Evolutionary conservation across 2,888 invertebrate genomes (phyloP).

Genomic region (Octodonta nipae): DNA sequence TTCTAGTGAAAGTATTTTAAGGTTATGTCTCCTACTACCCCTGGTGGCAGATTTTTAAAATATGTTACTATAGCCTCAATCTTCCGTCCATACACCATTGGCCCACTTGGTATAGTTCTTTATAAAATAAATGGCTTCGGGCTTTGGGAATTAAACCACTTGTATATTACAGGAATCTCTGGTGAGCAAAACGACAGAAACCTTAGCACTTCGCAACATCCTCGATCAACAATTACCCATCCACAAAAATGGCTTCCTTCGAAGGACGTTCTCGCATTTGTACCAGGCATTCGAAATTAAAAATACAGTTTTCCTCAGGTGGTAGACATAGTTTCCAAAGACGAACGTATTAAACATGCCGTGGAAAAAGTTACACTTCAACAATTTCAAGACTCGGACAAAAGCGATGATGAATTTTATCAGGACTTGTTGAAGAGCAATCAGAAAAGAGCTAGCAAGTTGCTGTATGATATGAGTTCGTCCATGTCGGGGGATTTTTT

Average conservation of each 20-base stretch:
- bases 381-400: slow-evolving; percentile 29
- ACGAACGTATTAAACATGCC: slow-evolving; percentile 55
- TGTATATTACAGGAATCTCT: slow-evolving; percentile 44
- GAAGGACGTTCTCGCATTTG: slow-evolving; percentile 48
- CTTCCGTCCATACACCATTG: too few relatives aligned
- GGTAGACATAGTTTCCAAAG: slow-evolving; percentile 46
- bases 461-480: slow-evolving; percentile 68
- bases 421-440: slow-evolving; percentile 44
- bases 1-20: too few relatives aligned
- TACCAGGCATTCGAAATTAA: slow-evolving; percentile 52
- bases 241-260: slow-evolving; percentile 44
- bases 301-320: slow-evolving; percentile 56
- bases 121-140: too few relatives aligned
- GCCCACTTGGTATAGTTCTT: too few relatives aligned
- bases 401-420: slow-evolving; percentile 36
- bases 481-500: slow-evolving; percentile 64
- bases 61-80: too few relatives aligned
- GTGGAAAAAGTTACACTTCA: slow-evolving; percentile 54
- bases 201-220: slow-evolving; percentile 44
- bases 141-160: too few relatives aligned
- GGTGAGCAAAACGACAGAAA: slow-evolving; percentile 41
- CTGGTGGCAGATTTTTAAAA: too few relatives aligned
- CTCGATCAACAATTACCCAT: slow-evolving; percentile 43
- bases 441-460: slow-evolving; percentile 50
- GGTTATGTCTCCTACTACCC: too few relatives aligned